These are phyloP conservation scores for Drosophila lacertosa DNA, from an alignment of 1,140 invertebrate genomes.

Conservation along the genomic window DNA sequence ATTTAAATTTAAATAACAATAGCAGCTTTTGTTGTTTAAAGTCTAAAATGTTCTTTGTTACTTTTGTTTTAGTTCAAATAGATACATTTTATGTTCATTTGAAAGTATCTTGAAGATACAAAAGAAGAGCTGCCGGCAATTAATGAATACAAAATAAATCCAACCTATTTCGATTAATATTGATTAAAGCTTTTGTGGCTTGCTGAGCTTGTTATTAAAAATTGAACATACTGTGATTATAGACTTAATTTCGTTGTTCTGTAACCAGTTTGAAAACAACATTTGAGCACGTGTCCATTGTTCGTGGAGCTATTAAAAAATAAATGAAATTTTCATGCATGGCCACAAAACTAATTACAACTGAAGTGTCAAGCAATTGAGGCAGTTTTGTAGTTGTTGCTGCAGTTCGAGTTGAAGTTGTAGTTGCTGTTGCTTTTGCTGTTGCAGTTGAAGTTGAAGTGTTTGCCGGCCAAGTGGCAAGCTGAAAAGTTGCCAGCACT, in stretches of 20 bases:
- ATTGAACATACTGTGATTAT: not conserved
- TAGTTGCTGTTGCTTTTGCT: not conserved
- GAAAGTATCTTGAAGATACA: too few species aligned
- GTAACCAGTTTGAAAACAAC: conserved; percentile 8
- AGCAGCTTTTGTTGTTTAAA: not conserved
- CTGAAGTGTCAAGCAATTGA: conserved; percentile 73
- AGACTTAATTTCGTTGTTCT: not conserved
- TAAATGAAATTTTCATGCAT: conserved; percentile 68
- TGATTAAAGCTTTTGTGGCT: too few species aligned
- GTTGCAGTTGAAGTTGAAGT: conserved; percentile 30
- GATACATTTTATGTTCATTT: too few species aligned
- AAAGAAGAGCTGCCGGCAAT: too few species aligned
- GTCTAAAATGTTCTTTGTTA: not conserved
- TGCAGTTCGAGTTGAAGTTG: not conserved
- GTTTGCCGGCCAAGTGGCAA: conserved; percentile 61
- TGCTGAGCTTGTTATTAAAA: not conserved
- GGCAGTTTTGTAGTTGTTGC: conserved; percentile 37
- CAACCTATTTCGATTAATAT: too few species aligned
- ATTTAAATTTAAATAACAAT: conserved; percentile 4
- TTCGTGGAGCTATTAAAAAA: conserved; percentile 21
- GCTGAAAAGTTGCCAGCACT: conserved; percentile 64
- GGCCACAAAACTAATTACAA: conserved; percentile 79
- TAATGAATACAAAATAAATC: too few species aligned
- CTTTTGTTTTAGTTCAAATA: too few species aligned
- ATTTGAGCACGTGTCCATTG: conserved; percentile 33